phyloP scores from a whole-genome alignment of 1,140 invertebrate genomes.

The Hestina assimilis region DNA sequence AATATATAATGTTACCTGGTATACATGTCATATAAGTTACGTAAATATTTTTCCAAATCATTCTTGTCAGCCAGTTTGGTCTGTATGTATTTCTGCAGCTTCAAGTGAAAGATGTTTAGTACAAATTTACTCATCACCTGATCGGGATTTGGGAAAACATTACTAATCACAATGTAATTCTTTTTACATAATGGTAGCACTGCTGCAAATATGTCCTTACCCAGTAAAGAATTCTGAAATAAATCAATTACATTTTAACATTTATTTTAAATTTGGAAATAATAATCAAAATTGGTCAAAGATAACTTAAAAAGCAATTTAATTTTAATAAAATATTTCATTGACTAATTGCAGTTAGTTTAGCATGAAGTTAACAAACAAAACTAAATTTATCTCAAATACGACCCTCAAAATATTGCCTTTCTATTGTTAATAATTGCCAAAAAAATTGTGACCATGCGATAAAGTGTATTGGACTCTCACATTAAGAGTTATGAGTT shows the following conservation, averaged over 20 bases:
- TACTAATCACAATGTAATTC: slow-evolving; percentile 92
- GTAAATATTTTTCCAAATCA: slow-evolving; percentile 93
- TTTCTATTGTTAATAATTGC: too few relatives aligned
- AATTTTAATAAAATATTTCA: too few relatives aligned
- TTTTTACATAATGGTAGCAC: slow-evolving; percentile 94
- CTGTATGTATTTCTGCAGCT: slow-evolving; percentile 92
- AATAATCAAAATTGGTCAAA: neutral
- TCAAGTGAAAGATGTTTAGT: slow-evolving; percentile 96
- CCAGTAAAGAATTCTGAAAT: slow-evolving; percentile 78
- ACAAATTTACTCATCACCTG: slow-evolving; percentile 99
- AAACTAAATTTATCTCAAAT: neutral
- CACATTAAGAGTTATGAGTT: too few relatives aligned
- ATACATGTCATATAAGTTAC: slow-evolving; percentile 93
- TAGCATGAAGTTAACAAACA: neutral
- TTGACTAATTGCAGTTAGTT: too few relatives aligned
- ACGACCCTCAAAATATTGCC: too few relatives aligned
- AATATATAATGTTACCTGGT: slow-evolving; percentile 87
- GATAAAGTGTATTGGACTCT: too few relatives aligned
- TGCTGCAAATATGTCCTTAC: slow-evolving; percentile 94
- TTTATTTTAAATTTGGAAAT: neutral
- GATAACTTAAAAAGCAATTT: too few relatives aligned
- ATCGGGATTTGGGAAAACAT: slow-evolving; percentile 97
- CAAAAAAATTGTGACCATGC: too few relatives aligned
- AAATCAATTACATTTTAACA: neutral
- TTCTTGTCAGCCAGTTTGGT: slow-evolving; percentile 87